These are phyloP conservation scores for Dipodomys merriami DNA, from an alignment of 2,113 vertebrate genomes.

Conservation along the genomic window DNA sequence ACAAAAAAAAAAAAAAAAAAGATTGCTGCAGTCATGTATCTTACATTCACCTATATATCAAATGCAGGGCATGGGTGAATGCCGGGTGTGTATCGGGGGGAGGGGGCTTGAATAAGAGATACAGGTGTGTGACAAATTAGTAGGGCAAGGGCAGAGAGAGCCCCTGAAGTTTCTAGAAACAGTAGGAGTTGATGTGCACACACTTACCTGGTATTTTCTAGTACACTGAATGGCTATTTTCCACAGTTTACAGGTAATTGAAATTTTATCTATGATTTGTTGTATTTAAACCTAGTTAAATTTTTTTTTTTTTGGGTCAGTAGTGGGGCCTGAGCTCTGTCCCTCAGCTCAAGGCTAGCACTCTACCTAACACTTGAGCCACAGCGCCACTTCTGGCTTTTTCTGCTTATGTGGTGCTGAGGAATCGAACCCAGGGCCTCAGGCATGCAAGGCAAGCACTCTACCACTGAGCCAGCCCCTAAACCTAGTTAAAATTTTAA, in stretches of 20 bases:
- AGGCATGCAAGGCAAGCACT: no score
- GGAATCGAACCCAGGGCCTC: no score
- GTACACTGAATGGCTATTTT: background rate
- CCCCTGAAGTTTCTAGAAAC: background rate
- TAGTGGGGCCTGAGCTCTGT: no score
- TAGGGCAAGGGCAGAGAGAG: background rate
- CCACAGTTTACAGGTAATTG: background rate
- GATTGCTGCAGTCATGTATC: background rate
- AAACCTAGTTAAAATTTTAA: no score
- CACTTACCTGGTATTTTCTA: background rate
- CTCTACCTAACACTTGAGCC: no score
- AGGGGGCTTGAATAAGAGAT: background rate
- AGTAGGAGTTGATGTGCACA: background rate
- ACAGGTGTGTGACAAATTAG: no score
- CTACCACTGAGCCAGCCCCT: no score
- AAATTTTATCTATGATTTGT: background rate
- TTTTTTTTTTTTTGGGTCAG: no score
- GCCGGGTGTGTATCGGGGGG: no score
- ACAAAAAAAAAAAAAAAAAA: background rate
- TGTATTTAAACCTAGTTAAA: background rate
- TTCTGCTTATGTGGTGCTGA: no score
- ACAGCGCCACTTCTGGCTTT: no score
- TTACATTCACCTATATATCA: background rate
- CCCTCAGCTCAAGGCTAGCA: no score
- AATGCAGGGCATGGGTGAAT: background rate